These are phyloP conservation scores for Ormyrus labotus DNA, from an alignment of 2,888 invertebrate species.

Conservation along the genomic window DNA sequence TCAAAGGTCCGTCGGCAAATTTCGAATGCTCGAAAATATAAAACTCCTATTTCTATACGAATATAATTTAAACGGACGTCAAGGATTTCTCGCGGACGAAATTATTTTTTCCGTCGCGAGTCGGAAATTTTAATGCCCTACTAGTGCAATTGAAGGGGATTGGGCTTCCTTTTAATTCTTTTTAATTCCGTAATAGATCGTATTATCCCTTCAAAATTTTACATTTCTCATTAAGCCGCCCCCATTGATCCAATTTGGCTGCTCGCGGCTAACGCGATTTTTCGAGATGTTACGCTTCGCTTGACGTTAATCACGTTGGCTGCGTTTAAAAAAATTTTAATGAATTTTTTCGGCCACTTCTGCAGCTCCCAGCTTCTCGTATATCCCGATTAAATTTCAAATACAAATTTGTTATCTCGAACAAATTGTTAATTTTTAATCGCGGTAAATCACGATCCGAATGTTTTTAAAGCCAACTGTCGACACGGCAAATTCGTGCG, in stretches of 20 bases:
- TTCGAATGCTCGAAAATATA: neutral
- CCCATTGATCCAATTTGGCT: conserved; percentile 20
- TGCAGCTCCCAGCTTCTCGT: too few species aligned
- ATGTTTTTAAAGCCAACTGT: too few species aligned
- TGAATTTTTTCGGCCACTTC: neutral
- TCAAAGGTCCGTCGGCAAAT: neutral
- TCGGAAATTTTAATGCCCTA: conserved; percentile 24
- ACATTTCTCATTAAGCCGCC: conserved; percentile 12
- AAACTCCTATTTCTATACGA: neutral
- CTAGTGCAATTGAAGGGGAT: conserved; percentile 9
- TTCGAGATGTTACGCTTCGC: neutral
- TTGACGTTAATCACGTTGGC: neutral
- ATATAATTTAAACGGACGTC: neutral
- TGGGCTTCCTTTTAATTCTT: conserved; percentile 34
- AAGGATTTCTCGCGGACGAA: conserved; percentile 8
- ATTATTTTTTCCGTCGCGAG: conserved; percentile 22
- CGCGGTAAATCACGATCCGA: neutral
- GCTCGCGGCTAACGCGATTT: conserved; percentile 2
- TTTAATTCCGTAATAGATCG: neutral
- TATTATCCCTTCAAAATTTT: conserved; percentile 28
- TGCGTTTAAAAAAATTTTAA: conserved; percentile 1
- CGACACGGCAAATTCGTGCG: too few species aligned
- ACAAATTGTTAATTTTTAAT: neutral
- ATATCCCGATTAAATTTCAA: too few species aligned
- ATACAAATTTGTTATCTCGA: neutral